A percentile compares a stretch with the other conserved stretches of the same genome.
Conservation (phyloP, 2,888 invertebrate genomes). For the Drosophila phalerata region DNA sequence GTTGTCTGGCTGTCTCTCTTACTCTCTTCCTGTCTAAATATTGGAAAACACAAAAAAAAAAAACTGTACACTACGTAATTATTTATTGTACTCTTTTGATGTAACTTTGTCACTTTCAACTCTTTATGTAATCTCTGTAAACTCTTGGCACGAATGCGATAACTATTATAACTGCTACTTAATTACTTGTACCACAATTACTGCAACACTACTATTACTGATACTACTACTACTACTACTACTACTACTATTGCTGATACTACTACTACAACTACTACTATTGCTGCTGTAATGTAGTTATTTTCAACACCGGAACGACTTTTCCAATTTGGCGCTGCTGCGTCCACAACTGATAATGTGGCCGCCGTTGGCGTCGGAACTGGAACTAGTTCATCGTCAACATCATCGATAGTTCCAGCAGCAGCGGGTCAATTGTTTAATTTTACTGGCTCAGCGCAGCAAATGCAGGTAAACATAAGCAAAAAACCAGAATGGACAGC, state of each 20-base stretch:
- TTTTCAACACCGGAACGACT: slow-evolving; percentile 38
- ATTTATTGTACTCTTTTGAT: slow-evolving; percentile 30
- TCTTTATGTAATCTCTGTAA: slow-evolving; percentile 39
- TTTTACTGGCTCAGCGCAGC: slow-evolving; percentile 50
- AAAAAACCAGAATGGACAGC: slow-evolving; percentile 4
- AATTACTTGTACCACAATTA: slow-evolving; percentile 3
- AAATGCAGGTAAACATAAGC: slow-evolving; percentile 69
- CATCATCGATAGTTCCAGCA: slow-evolving; percentile 25
- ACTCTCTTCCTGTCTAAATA: slow-evolving; percentile 12
- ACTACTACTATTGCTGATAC: not conserved
- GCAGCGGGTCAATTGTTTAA: slow-evolving; percentile 47
- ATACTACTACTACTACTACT: slow-evolving; percentile 1
- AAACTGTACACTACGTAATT: slow-evolving; percentile 18
- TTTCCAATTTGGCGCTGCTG: slow-evolving; percentile 62
- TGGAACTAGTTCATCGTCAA: not conserved
- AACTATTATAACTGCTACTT: slow-evolving; percentile 10
- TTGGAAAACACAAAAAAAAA: slow-evolving; percentile 29
- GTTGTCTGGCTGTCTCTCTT: slow-evolving; percentile 37
- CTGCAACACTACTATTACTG: not conserved
- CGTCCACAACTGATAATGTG: slow-evolving; percentile 18
- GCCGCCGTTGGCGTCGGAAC: slow-evolving; percentile 17
- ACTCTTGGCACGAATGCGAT: slow-evolving; percentile 37
- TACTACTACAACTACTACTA: slow-evolving; percentile 9
- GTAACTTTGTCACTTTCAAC: slow-evolving; percentile 21
- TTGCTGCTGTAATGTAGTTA: slow-evolving; percentile 25